These are phyloP conservation scores for Harpegnathos saltator DNA, from an alignment of 1,140 invertebrate species.

Conservation along the genomic window DNA sequence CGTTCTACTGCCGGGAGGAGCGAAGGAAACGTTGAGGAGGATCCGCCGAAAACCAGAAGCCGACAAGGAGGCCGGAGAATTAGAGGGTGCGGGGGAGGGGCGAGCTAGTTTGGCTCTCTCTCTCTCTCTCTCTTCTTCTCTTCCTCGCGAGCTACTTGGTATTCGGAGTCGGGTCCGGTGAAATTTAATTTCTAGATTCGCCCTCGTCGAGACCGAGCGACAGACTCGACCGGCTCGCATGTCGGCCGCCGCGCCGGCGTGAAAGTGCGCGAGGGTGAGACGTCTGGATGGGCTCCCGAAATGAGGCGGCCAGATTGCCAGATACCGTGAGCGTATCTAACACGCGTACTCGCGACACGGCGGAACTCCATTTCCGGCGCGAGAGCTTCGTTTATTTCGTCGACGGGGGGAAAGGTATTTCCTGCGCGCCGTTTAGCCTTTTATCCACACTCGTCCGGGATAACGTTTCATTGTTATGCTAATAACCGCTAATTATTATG, in stretches of 20 bases:
- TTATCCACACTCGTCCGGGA: background rate
- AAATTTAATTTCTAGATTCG: conserved; percentile 79
- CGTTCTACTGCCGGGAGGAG: conserved; percentile 4
- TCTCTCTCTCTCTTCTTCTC: too few relatives aligned
- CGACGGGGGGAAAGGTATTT: background rate
- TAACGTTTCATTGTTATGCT: background rate
- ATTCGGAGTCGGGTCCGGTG: conserved; percentile 66
- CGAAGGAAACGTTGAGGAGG: conserved; percentile 12
- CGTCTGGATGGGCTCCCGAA: conserved; percentile 14
- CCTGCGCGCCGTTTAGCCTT: too few relatives aligned
- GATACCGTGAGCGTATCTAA: conserved; percentile 30
- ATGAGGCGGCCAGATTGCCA: conserved; percentile 59
- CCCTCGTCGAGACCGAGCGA: background rate
- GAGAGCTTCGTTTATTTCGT: conserved; percentile 17
- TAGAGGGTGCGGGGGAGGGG: background rate
- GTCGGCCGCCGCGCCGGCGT: background rate
- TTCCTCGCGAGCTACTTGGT: conserved; percentile 63
- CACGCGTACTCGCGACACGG: background rate
- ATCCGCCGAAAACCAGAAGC: conserved; percentile 12
- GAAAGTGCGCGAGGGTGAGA: conserved; percentile 8
- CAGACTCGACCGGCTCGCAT: conserved; percentile 6
- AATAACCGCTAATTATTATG: background rate
- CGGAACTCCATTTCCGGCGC: background rate
- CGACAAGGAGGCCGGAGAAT: conserved; percentile 21
- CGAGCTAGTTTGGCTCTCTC: background rate